A percentile compares a stretch with the other conserved stretches of the same genome.
Conservation (phyloP, 2,888 invertebrate species). For the Papilio protenor region DNA sequence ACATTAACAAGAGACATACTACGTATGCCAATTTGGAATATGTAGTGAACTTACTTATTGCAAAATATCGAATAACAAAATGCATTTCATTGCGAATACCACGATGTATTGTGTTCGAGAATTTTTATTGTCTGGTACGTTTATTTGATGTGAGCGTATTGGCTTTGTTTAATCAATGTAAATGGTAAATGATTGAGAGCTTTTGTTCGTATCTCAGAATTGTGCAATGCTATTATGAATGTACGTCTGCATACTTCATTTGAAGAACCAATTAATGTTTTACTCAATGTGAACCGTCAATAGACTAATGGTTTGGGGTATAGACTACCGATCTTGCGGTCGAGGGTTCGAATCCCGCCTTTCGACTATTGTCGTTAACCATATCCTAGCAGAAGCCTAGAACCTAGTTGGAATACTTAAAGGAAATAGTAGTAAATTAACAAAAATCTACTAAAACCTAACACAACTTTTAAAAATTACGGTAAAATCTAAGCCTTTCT, state of each 20-base stretch:
- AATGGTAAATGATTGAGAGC: slow-evolving; percentile 25
- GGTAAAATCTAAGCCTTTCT: too few relatives aligned
- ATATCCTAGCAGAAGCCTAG: too few relatives aligned
- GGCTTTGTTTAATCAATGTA: slow-evolving; percentile 23
- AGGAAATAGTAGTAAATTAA: too few relatives aligned
- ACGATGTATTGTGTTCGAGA: slow-evolving; percentile 30
- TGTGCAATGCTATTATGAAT: background rate
- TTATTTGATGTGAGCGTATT: background rate
- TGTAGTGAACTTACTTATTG: slow-evolving; percentile 22
- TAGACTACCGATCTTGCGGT: too few relatives aligned
- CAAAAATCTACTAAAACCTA: too few relatives aligned
- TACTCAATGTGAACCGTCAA: too few relatives aligned
- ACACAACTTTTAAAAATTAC: too few relatives aligned
- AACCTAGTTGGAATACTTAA: too few relatives aligned
- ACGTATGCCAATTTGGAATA: background rate
- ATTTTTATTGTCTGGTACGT: slow-evolving; percentile 23
- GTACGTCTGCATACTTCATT: background rate
- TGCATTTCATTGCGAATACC: background rate
- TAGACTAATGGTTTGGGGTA: too few relatives aligned
- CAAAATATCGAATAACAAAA: slow-evolving; percentile 23
- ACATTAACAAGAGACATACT: background rate
- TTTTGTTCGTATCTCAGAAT: slow-evolving; percentile 16
- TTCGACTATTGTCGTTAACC: too few relatives aligned
- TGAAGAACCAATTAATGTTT: background rate
- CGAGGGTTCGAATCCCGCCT: too few relatives aligned